Conservation (phyloP, 2,888 invertebrate genomes). For the Meteorus colon region DNA sequence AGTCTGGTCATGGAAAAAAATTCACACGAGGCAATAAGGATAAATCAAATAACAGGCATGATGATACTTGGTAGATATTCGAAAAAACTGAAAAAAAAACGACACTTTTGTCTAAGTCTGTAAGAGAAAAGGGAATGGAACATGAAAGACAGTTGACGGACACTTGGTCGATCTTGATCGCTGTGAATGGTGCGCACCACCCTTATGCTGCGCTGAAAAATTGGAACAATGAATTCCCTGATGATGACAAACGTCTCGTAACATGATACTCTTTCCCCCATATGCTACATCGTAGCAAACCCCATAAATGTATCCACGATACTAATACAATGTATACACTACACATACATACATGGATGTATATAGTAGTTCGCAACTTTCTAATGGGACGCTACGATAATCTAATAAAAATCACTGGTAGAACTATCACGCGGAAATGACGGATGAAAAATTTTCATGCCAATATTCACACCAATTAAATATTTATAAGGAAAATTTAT, state of each 20-base stretch:
- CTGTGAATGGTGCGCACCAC: slow-evolving; percentile 57
- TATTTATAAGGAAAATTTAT: too few relatives aligned
- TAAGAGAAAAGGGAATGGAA: slow-evolving; percentile 12
- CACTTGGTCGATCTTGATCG: slow-evolving; percentile 57
- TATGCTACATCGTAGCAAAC: slow-evolving; percentile 59
- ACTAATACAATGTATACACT: slow-evolving; percentile 45
- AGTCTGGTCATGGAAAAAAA: not conserved
- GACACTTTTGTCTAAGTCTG: not conserved
- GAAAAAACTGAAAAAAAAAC: not conserved
- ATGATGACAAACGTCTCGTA: slow-evolving; percentile 72
- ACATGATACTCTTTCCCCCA: slow-evolving; percentile 67
- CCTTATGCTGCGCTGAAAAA: slow-evolving; percentile 49
- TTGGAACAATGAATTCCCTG: slow-evolving; percentile 68
- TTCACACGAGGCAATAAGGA: not conserved
- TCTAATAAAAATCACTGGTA: not conserved
- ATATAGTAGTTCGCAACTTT: not conserved
- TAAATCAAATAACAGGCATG: not conserved
- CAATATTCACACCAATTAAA: too few relatives aligned
- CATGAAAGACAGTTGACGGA: slow-evolving; percentile 56
- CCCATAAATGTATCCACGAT: slow-evolving; percentile 52
- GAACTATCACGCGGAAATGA: not conserved
- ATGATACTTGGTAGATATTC: not conserved
- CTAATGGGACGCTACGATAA: not conserved
- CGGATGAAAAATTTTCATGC: not conserved
- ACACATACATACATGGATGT: slow-evolving; percentile 48